Evolutionary conservation across 1,140 invertebrate genomes (phyloP), one percentile per base, ranked within the genome.

Genomic region (Drosophila parvula): DNA sequence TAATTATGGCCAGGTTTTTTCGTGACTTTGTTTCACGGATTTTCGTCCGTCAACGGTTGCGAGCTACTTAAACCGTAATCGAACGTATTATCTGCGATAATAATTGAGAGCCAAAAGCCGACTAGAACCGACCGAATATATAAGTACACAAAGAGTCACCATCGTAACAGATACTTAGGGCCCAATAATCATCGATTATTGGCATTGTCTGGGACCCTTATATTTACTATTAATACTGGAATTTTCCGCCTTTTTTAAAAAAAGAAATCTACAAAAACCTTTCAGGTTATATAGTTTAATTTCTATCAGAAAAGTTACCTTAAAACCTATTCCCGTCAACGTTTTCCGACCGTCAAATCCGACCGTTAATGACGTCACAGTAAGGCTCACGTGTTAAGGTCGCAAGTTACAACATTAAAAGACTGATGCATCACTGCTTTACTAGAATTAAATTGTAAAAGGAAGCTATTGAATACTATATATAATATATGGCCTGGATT

Each of bases 1-100:
- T 76, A 53, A 76, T 59, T 76, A 48, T 76, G 73, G 30, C 55
- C 73, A 43, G 59, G 50, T 75, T 75, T 50, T 34, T 34, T 28
- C 6, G 40, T 40, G 57, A 28, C 27, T 38, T 57, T 28, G 60
- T 30, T 62, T 38, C 32, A 22, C 28, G 63, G 41, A 45, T 47
- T 47, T 63, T 48, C 22, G 43, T 36, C 28, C 4, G 12, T 14
- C 60, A 12, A 62, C 38, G 18, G 36, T 11, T 22, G 16, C 47
- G 12, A 61, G 36, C 45, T 32, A 16, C 60, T 28, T 55, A 27
- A 28, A 36, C 48, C 59, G 64, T 30, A 65, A 68, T 48, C 63
- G 34, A 11, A 27, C 14, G 34, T 36, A 68, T 68, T 64, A 68
- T 64, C 65, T 67, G 57, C 62, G 62, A 65, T 50, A 68, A 30